Base-by-base conservation (phyloP, 2,113 vertebrate genomes). In the Brachypodius melanocephalos region DNA sequence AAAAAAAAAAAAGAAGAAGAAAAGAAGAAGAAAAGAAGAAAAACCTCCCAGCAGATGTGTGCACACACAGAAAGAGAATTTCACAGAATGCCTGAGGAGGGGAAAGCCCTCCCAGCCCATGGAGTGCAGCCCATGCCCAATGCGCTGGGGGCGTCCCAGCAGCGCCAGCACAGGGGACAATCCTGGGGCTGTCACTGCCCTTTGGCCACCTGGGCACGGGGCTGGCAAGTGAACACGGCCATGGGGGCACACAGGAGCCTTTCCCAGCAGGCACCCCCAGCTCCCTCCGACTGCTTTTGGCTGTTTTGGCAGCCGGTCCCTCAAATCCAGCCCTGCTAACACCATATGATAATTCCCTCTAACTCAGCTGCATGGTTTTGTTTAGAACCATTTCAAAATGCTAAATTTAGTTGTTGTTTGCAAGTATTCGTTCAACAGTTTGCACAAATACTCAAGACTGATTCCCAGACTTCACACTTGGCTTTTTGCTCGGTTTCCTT, bases 71-170 rank as follows among this genome's bases (percentile, higher is more conserved):
- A 24, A 34, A 7, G 34, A 32, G 4, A 0, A 32, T 29, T 82
- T 10, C 51, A 34, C 8, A 21, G 51, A 21, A 20, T 3, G 13
- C 1, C 36, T 14, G 61, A 6, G 51, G 25, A 0, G 25, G 71
- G 82, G 6, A 17, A 34, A 49, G 4, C 42, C 51, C 51, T 21
- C 43, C 29, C 20, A 13, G 49, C 2, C 12, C 48, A 2, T 0
- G 0, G 2, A 15, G 22, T 0, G 24, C 82, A 48, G 4, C 0
- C 40, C 8, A 32, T 46, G 68, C 46, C 67, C 17, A 0, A 13
- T 8, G 49, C 38, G 10, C 38, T 10, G 38, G 38, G 38, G 38
- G 8, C 10, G 38, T 5, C 19, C 7, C 36, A 6, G 43, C 72
- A 43, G 38, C 7, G 38, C 62, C 72, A 59, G 55, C n/a, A 7